Evolutionary conservation across 2,888 invertebrate genomes (phyloP), one percentile per base, ranked within the genome.

Genomic region (Acleris sparsana): DNA sequence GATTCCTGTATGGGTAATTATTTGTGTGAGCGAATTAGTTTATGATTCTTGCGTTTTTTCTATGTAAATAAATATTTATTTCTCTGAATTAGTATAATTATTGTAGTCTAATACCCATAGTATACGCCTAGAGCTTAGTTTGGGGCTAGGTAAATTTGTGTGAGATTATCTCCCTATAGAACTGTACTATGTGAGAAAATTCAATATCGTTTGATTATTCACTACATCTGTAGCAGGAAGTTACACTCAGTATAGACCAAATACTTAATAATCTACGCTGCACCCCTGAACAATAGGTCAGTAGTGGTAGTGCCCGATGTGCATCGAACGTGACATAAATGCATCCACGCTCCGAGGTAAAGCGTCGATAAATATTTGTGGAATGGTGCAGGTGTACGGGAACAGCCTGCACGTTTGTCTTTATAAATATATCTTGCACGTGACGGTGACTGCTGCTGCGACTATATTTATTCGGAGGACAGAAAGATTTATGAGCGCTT

Each of bases 291-390:
- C 43, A 55, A 39, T 43, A 43, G 43, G 20, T 20, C 39, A 39
- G 39, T 33, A 33, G 33, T 33, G 33, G 44, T 5, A 33, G 9
- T 33, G 20, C 17, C 46, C 63, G 17, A 49, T 51, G 58, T 59
- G 66, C 67, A 70, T 49, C 56, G 69, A 56, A 67, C 70, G 70
- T 67, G 70, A 62, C 58, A 53, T 58, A 58, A 65, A 63, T 62
- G 46, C 44, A 2, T 39, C 33, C 58, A 52, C 22, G 61, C 33
- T 13, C 29, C 25, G 22, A 53, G 46, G 61, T 58, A 55, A 66
- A 53, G 49, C 58, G 52, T 57, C 51, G 51, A 63, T 64, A 68
- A 70, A 70, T 69, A 67, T 70, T 70, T 70, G 62, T 64, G 44
- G 58, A 62, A 44, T 51, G 59, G 56, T 67, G 61, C 65, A 53